Conservation (phyloP, 2,113 vertebrate species). For the Nipponia nippon region DNA sequence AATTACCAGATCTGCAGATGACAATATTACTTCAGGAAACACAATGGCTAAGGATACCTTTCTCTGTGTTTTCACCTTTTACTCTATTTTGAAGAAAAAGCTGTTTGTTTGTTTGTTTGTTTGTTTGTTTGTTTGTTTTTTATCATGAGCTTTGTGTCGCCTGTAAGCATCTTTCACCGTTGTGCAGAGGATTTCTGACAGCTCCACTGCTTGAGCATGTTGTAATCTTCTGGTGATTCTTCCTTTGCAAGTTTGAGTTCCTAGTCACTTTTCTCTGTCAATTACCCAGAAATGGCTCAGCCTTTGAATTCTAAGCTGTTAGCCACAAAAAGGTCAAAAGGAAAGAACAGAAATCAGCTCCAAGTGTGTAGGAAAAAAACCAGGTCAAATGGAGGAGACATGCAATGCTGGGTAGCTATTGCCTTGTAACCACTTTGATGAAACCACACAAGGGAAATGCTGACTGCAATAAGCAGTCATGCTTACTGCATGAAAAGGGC, state of each 20-base stretch:
- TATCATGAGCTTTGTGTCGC: fast-evolving
- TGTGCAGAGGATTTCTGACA: neutral
- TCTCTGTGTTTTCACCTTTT: neutral
- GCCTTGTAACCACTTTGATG: neutral
- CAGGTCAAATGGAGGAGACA: neutral
- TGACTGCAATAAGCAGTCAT: neutral
- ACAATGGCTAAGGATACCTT: neutral
- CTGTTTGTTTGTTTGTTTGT: neutral
- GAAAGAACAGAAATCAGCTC: neutral
- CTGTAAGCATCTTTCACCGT: neutral
- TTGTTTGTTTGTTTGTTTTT: neutral
- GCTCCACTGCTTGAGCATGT: neutral
- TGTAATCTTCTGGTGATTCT: neutral
- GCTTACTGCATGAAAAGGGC: neutral
- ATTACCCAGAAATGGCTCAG: neutral
- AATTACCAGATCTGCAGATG: neutral
- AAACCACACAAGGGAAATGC: neutral
- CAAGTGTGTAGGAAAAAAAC: neutral
- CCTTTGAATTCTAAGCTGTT: neutral
- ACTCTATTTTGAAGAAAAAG: neutral
- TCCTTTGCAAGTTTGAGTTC: neutral
- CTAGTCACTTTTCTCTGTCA: neutral
- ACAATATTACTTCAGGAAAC: neutral
- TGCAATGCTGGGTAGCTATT: neutral
- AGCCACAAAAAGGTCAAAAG: neutral